These are phyloP conservation scores for Synanthedon tipuliformis DNA, from an alignment of 2,888 invertebrate genomes.

Conservation along the genomic window DNA sequence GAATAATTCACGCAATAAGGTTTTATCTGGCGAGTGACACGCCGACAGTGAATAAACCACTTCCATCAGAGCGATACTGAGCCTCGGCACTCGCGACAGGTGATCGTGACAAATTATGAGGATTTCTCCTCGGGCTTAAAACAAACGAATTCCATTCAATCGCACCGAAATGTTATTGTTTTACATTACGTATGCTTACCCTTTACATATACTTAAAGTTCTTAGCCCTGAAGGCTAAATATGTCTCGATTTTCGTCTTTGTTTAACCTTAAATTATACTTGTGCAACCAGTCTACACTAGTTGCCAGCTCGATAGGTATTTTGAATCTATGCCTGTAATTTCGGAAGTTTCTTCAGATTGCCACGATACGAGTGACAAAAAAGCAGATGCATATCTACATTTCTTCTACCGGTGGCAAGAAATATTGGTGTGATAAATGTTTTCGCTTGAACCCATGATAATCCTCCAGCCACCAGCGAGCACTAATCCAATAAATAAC, in stretches of 20 bases:
- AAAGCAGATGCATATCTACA: no score
- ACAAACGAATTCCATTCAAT: neutral
- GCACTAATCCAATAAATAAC: constrained; percentile 2
- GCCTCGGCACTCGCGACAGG: neutral
- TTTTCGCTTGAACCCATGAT: neutral
- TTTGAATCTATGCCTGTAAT: no score
- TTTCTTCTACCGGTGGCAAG: no score
- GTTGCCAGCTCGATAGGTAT: no score
- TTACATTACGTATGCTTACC: neutral
- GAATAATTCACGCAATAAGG: constrained; percentile 25
- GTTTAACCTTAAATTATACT: no score
- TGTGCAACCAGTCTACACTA: no score
- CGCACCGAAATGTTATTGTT: neutral
- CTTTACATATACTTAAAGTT: no score
- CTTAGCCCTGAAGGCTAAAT: no score
- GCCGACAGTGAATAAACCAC: neutral
- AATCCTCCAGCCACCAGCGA: neutral
- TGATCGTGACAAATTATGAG: neutral
- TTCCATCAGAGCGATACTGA: neutral
- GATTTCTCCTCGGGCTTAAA: neutral
- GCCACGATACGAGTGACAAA: no score
- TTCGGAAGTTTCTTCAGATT: no score
- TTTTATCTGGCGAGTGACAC: constrained; percentile 10
- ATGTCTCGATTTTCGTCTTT: no score
- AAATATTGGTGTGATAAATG: neutral